These are phyloP conservation scores for Plecturocebus donacophilus DNA, from an alignment of 2,113 vertebrate genomes.

Conservation along the genomic window DNA sequence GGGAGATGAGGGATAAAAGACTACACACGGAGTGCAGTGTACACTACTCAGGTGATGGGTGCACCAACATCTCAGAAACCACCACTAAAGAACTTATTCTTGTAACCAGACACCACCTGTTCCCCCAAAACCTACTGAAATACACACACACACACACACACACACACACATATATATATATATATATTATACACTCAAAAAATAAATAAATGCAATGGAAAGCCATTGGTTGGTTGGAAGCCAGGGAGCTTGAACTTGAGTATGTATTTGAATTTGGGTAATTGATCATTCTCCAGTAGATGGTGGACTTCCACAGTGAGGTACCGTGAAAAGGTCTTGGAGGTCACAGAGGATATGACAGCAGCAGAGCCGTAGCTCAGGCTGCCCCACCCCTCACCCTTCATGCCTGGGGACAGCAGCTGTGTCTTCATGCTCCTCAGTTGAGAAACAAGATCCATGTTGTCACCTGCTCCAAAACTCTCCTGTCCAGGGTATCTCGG, in stretches of 20 bases:
- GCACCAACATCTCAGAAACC: too few relatives aligned
- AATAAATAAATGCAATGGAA: neutral
- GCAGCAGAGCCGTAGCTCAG: neutral
- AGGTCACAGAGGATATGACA: neutral
- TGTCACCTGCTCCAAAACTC: accelerated
- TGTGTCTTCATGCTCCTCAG: accelerated
- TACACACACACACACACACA: too few relatives aligned
- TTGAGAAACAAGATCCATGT: neutral
- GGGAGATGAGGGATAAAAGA: too few relatives aligned
- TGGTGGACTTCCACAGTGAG: neutral
- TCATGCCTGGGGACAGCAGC: accelerated
- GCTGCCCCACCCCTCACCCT: neutral
- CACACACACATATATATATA: too few relatives aligned
- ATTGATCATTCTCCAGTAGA: neutral
- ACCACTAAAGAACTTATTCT: too few relatives aligned
- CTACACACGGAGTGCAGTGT: too few relatives aligned
- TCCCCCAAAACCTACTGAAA: too few relatives aligned
- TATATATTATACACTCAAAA: too few relatives aligned
- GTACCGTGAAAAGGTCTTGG: neutral
- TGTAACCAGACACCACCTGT: too few relatives aligned
- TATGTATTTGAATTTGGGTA: neutral
- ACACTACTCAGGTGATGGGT: too few relatives aligned
- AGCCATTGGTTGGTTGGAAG: neutral
- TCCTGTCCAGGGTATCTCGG: neutral
- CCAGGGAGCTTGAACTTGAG: neutral